These are phyloP conservation scores for Labeo calbasu DNA, from an alignment of 2,797 vertebrate genomes.

Conservation along the genomic window DNA sequence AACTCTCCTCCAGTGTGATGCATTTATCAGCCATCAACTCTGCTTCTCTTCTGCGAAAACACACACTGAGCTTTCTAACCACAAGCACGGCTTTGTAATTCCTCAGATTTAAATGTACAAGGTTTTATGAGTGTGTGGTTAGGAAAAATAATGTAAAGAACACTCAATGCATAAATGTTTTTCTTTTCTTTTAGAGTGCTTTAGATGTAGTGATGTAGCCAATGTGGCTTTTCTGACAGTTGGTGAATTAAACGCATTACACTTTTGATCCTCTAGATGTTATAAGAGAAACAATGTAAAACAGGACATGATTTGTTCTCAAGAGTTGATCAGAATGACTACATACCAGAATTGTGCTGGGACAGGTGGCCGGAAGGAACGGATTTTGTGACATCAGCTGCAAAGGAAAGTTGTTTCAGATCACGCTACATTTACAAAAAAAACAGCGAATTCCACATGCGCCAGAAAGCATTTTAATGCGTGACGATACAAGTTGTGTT, in stretches of 20 bases:
- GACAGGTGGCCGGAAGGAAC: neutral
- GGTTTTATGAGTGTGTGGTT: neutral
- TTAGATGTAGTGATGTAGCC: neutral
- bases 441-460: too few species aligned
- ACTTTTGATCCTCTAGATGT: neutral
- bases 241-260: neutral
- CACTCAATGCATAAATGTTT: slow-evolving; percentile 6
- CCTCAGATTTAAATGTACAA: slow-evolving; percentile 16
- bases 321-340: neutral
- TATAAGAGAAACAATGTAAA: neutral
- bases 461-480: too few species aligned
- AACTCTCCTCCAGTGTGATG: slow-evolving; percentile 67
- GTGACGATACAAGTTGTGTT: too few species aligned
- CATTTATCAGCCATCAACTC: slow-evolving; percentile 71
- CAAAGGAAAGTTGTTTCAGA: neutral
- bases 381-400: neutral
- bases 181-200: slow-evolving; percentile 15
- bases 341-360: neutral
- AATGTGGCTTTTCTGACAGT: neutral
- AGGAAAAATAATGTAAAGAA: neutral
- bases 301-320: neutral
- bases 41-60: slow-evolving; percentile 38
- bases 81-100: slow-evolving; percentile 7
- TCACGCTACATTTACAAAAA: neutral
- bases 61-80: slow-evolving; percentile 18